These are phyloP conservation scores for Andinoacara biseriatus DNA, from an alignment of 2,113 vertebrate species.

Conservation along the genomic window DNA sequence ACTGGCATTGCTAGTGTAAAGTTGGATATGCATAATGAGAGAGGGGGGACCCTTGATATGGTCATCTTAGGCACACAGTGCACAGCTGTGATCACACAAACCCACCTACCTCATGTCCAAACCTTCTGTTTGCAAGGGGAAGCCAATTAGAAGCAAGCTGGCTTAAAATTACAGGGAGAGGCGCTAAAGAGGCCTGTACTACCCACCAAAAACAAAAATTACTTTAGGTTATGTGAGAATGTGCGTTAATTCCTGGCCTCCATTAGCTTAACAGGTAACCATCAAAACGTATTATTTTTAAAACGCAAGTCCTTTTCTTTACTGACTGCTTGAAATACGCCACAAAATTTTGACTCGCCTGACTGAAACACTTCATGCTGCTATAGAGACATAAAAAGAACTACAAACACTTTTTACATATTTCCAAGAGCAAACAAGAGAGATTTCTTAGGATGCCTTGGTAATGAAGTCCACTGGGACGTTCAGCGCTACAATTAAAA, in stretches of 20 bases:
- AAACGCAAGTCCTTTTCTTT: background rate
- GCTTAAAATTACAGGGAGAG: background rate
- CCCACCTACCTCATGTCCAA: background rate
- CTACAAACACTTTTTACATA: slow-evolving; percentile 55
- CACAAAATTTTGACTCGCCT: background rate
- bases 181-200: background rate
- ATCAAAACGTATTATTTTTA: slow-evolving; percentile 13
- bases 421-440: slow-evolving; percentile 68
- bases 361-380: slow-evolving; percentile 24
- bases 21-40: background rate
- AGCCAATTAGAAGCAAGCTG: background rate
- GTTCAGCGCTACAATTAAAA: slow-evolving; percentile 57
- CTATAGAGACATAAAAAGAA: slow-evolving; percentile 51
- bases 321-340: slow-evolving; percentile 13
- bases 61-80: too few species aligned
- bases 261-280: slow-evolving; percentile 26
- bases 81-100: background rate
- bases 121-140: background rate
- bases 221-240: background rate
- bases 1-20: background rate
- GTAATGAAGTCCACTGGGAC: slow-evolving; percentile 75
- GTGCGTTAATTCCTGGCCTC: background rate
- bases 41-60: too few species aligned
- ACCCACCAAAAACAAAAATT: background rate
- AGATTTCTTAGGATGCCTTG: slow-evolving; percentile 56